Percentiles rank a stretch among this genome's conserved stretches.
Conservation (phyloP, 2,797 vertebrate genomes). For the Apogon talboti region DNA sequence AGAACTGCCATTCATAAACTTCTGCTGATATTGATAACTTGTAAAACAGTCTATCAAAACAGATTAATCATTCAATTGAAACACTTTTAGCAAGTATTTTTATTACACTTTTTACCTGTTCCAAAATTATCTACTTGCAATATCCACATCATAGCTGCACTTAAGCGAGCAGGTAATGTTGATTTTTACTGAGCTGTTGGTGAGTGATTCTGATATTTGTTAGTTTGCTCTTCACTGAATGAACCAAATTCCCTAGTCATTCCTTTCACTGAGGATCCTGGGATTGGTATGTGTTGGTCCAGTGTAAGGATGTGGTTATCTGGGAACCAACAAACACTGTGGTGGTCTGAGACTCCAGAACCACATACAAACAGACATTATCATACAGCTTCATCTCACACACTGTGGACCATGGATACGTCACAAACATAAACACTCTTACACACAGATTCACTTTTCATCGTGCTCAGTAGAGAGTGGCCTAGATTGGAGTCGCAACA, state of each 20-base stretch:
- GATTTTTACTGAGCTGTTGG: slow-evolving; percentile 54
- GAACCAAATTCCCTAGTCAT: too few species aligned
- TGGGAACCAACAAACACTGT: slow-evolving; percentile 72
- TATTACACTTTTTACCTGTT: background rate
- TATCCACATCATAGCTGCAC: slow-evolving; percentile 26
- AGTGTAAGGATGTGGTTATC: slow-evolving; percentile 74
- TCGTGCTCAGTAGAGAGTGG: slow-evolving; percentile 75
- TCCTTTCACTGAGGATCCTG: slow-evolving; percentile 41
- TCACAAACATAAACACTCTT: slow-evolving; percentile 45
- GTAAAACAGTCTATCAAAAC: too few species aligned
- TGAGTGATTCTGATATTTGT: slow-evolving; percentile 55
- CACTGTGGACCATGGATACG: slow-evolving; percentile 41
- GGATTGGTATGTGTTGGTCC: slow-evolving; percentile 59
- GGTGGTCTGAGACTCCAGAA: slow-evolving; percentile 65
- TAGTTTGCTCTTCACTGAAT: slow-evolving; percentile 55
- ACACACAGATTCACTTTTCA: slow-evolving; percentile 75
- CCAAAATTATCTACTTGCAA: slow-evolving; percentile 14
- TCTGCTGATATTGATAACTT: too few species aligned
- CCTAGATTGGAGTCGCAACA: slow-evolving; percentile 84
- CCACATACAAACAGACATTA: slow-evolving; percentile 67
- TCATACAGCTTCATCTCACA: slow-evolving; percentile 74
- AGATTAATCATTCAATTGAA: too few species aligned
- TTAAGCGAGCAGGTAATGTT: slow-evolving; percentile 41
- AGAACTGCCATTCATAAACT: too few species aligned
- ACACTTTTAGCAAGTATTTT: too few species aligned